A percentile compares a stretch with the other conserved stretches of the same genome.
Conservation (phyloP, 2,888 invertebrate genomes). For the Odontothrips loti region DNA sequence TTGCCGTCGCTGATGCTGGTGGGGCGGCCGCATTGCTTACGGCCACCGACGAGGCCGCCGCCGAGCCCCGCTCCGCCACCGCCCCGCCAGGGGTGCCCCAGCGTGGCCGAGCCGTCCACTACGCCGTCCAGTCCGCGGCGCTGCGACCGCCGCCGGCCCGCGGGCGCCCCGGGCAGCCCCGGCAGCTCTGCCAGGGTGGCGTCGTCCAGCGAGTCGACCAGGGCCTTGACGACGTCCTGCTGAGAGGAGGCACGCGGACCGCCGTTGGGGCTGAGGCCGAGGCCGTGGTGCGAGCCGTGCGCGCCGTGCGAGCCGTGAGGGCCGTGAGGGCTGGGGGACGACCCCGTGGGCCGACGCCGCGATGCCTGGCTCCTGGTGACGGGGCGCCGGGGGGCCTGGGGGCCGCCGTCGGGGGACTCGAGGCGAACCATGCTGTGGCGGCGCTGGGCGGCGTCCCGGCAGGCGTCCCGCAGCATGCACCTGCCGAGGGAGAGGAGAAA, state of each 20-base stretch:
- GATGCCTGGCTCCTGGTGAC: slow-evolving; percentile 6
- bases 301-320: not conserved
- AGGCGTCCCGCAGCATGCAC: not conserved
- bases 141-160: not conserved
- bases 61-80: not conserved
- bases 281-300: not conserved
- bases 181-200: slow-evolving; percentile 12
- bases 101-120: slow-evolving; percentile 1
- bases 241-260: not conserved
- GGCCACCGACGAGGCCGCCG: not conserved
- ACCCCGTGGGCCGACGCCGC: not conserved
- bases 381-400: not conserved
- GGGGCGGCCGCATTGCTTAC: not conserved
- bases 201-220: slow-evolving; percentile 15
- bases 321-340: not conserved
- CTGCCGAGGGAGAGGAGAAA: not conserved
- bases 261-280: no score
- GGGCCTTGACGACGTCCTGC: slow-evolving; percentile 18
- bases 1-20: slow-evolving; percentile 7
- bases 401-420: not conserved
- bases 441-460: not conserved
- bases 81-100: slow-evolving; percentile 10
- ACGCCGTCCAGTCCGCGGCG: not conserved
- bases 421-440: not conserved
- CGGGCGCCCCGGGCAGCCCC: not conserved